Evolutionary conservation across 1,140 invertebrate species (phyloP).

Genomic region (Magallana gigas): DNA sequence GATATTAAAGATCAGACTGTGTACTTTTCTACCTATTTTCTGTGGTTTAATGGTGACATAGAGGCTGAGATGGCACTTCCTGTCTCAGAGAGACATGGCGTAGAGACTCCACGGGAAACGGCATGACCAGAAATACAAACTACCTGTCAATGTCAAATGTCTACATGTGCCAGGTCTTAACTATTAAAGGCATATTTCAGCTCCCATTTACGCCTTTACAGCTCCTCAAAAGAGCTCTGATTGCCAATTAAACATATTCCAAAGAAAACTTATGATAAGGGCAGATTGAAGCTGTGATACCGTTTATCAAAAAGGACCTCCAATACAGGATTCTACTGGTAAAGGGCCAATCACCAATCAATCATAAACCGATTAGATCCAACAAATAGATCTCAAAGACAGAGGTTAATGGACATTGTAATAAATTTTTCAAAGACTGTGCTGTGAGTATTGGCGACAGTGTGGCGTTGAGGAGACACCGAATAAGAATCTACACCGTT

Average conservation of each 20-base stretch:
- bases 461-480: constrained; percentile 6
- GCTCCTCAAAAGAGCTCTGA: constrained; percentile 19
- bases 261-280: constrained; percentile 32
- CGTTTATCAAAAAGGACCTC: constrained; percentile 9
- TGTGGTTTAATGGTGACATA: constrained; percentile 8
- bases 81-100: background rate
- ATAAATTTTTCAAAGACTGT: constrained; percentile 15
- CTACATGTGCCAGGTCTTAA: constrained; percentile 16
- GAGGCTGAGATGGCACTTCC: background rate
- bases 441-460: constrained; percentile 3
- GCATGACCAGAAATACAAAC: background rate
- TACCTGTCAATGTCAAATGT: constrained; percentile 36
- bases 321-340: background rate
- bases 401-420: constrained; percentile 20
- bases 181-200: constrained; percentile 19
- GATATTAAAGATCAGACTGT: background rate
- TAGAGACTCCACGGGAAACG: background rate
- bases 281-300: constrained; percentile 7
- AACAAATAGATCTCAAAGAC: constrained; percentile 4
- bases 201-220: constrained; percentile 26
- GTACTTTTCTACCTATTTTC: background rate
- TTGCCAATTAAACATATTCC: constrained; percentile 19
- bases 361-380: constrained; percentile 11
- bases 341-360: background rate
- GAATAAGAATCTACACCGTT: background rate